These are phyloP conservation scores for Elgaria multicarinata DNA, from an alignment of 2,113 vertebrate genomes.

Conservation along the genomic window DNA sequence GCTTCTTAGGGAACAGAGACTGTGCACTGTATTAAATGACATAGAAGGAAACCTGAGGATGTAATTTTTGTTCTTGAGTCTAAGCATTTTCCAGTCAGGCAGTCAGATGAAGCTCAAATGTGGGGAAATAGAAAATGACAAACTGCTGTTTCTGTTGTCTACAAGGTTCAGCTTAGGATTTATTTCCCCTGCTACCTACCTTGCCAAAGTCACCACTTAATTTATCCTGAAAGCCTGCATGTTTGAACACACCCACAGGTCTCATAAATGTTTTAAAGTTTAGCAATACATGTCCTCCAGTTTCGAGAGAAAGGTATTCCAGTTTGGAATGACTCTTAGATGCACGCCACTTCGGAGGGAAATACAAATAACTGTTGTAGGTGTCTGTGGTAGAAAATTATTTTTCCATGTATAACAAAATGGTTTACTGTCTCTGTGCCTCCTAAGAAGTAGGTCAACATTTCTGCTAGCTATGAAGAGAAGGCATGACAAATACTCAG, in stretches of 20 bases:
- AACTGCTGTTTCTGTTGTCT: constrained; percentile 52
- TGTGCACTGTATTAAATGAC: constrained; percentile 56
- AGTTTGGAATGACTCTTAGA: constrained; percentile 24
- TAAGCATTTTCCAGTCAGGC: constrained; percentile 48
- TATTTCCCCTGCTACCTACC: constrained; percentile 16
- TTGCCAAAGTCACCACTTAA: neutral
- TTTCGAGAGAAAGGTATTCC: constrained; percentile 19
- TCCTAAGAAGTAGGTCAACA: constrained; percentile 68
- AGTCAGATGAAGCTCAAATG: constrained; percentile 53
- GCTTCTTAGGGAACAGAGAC: constrained; percentile 59
- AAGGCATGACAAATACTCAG: constrained; percentile 26
- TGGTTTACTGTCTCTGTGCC: constrained; percentile 30
- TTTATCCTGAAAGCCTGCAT: constrained; percentile 64
- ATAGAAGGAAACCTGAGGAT: constrained; percentile 58
- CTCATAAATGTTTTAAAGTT: constrained; percentile 32
- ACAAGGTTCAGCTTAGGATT: constrained; percentile 32
- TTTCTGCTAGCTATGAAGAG: constrained; percentile 51
- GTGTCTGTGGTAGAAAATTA: constrained; percentile 31
- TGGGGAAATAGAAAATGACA: constrained; percentile 28
- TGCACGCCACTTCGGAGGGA: constrained; percentile 14
- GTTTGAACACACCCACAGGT: constrained; percentile 49
- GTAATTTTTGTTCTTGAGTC: constrained; percentile 46
- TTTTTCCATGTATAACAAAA: constrained; percentile 49
- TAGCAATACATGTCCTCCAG: constrained; percentile 23
- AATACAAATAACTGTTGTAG: constrained; percentile 46